Conservation (phyloP, 2,113 vertebrate genomes). For the Pachycephala philippinensis region DNA sequence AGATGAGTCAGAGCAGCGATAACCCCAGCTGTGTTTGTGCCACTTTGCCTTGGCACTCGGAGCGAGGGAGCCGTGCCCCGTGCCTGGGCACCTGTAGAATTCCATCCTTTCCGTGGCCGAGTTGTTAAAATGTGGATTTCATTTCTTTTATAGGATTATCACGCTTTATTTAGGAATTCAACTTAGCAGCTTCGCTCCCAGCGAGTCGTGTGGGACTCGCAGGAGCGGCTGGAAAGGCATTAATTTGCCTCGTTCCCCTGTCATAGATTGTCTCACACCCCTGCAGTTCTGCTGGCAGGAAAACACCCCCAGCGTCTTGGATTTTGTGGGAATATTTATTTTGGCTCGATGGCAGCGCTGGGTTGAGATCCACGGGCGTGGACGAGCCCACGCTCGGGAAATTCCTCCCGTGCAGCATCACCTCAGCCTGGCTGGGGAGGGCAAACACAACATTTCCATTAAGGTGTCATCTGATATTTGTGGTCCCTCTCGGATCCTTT, state of each 20-base stretch:
- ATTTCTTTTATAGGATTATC: accelerated
- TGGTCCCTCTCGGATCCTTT: neutral
- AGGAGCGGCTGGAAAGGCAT: neutral
- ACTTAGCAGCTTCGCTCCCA: neutral
- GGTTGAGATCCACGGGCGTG: neutral
- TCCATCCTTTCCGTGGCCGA: neutral
- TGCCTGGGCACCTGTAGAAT: neutral
- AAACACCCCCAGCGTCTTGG: neutral
- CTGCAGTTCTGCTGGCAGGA: neutral
- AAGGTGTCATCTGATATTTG: conserved; percentile 11
- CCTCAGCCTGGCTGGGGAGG: neutral
- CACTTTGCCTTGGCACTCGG: accelerated
- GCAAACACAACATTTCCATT: neutral
- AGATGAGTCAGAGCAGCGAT: neutral
- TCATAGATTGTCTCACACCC: accelerated
- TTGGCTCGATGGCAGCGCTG: accelerated
- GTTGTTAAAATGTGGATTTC: accelerated
- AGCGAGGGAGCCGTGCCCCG: accelerated
- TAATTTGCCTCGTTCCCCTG: accelerated
- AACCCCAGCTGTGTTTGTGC: neutral
- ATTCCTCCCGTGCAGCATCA: neutral
- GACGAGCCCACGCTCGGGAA: neutral
- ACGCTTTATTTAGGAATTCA: neutral
- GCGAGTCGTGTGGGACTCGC: neutral
- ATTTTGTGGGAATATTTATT: neutral